Evolutionary conservation across 2,888 invertebrate genomes (phyloP).

Genomic region (Elmis aenea): DNA sequence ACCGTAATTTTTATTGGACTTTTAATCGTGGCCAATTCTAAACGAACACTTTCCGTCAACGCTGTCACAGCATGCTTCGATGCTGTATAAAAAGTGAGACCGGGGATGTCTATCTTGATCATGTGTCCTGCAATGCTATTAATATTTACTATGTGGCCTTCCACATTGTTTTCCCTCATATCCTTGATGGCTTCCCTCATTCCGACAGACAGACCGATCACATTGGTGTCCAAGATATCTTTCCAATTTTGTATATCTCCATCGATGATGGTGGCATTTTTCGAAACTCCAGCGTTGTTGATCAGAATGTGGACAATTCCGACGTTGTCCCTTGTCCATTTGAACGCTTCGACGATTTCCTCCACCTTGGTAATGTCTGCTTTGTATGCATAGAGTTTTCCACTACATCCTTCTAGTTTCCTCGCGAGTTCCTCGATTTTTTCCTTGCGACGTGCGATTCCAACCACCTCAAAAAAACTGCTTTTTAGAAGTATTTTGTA

Average conservation of each 20-base stretch:
- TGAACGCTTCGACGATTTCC: constrained; percentile 17
- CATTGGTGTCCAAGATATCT: no score
- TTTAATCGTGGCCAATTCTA: neutral
- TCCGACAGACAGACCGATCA: constrained; percentile 23
- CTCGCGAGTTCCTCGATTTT: constrained; percentile 1
- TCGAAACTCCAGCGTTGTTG: constrained; percentile 21
- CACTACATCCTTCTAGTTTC: neutral
- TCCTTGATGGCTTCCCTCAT: constrained; percentile 23
- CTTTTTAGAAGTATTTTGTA: no score
- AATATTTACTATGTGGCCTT: no score
- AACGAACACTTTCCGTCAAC: no score
- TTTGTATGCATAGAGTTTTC: constrained; percentile 12
- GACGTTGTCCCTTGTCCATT: constrained; percentile 17
- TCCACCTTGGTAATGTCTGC: constrained; percentile 17
- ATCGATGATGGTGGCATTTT: constrained; percentile 12
- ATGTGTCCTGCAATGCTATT: no score
- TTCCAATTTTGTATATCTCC: constrained; percentile 27
- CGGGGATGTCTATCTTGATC: neutral
- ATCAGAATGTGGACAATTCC: constrained; percentile 21
- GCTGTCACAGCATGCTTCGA: constrained; percentile 6
- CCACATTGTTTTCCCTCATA: constrained; percentile 24
- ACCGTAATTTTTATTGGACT: constrained; percentile 5
- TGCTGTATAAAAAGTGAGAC: constrained; percentile 2
- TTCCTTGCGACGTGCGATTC: constrained; percentile 4
- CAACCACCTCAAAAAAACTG: no score